These are phyloP conservation scores for Grallaria varia DNA, from an alignment of 2,113 vertebrate species.

Conservation along the genomic window DNA sequence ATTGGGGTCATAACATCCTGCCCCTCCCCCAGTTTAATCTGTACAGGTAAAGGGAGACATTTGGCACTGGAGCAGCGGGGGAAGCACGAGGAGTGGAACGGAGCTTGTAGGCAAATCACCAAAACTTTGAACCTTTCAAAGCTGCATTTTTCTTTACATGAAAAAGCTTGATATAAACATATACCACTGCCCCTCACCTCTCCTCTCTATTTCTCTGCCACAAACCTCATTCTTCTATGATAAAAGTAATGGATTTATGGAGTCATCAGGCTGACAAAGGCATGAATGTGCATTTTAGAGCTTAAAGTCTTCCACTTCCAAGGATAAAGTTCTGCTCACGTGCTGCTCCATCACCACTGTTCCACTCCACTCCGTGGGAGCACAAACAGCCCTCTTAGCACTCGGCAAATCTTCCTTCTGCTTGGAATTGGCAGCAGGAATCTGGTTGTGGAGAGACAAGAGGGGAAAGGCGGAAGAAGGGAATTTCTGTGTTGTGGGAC, in stretches of 20 bases:
- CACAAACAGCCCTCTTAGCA: background rate
- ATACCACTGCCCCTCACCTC: background rate
- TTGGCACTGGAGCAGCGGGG: background rate
- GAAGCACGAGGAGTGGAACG: background rate
- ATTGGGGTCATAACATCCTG: background rate
- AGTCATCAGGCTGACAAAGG: background rate
- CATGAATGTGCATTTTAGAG: background rate
- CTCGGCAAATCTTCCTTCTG: background rate
- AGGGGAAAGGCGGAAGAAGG: background rate
- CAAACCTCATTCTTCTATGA: background rate
- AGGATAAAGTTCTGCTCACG: background rate
- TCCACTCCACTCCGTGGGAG: background rate
- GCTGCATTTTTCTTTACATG: background rate
- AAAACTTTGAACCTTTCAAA: background rate
- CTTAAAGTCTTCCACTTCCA: background rate
- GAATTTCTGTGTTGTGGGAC: slow-evolving; percentile 56
- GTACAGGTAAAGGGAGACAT: background rate
- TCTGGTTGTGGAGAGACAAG: background rate
- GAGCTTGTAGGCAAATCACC: background rate
- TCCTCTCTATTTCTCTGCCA: background rate
- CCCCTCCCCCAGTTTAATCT: background rate
- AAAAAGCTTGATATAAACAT: background rate
- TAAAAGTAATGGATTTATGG: background rate
- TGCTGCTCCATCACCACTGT: background rate
- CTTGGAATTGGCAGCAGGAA: background rate